Base-by-base conservation (phyloP, 2,113 vertebrate species). In the Pao palembangensis region DNA sequence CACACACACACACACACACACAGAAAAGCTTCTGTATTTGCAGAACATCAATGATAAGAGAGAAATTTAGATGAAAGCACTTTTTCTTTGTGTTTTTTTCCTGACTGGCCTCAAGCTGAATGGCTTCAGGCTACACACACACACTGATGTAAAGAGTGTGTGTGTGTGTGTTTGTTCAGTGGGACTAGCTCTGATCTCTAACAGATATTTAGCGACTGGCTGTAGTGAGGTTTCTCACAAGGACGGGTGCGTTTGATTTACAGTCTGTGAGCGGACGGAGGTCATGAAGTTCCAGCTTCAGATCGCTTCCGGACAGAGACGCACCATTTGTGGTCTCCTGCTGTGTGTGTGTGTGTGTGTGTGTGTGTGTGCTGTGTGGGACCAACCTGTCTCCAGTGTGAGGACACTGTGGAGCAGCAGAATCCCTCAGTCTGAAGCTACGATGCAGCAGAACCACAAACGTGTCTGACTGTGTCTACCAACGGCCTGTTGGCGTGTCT, bases 21-120 rank as follows among this genome's bases (percentile, higher is more conserved):
- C 64, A 76, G n/a, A n/a, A n/a, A n/a, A n/a, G 68, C 49, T 16
- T 64, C 6, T 74, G 70, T 83, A 71, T 81, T 76, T 77, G 59
- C 42, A 77, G 78, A 81, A 68, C 64, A 54, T 61, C 8, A 50
- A 61, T 75, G 81, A 83, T 85, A 52, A 83, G 81, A 83, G 60
- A 81, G 80, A 81, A 85, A 85, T 83, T 79, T 85, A 85, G 80
- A 85, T 85, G 80, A 85, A 85, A 85, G 78, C 66, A 18, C 3
- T 17, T 83, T 71, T 77, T 75, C 69, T 79, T 73, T 55, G 31
- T 62, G 34, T 54, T 72, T 69, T 70, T 61, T 55, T 69, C 20
- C 28, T 11, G 17, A 53, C 75, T 81, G 38, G 76, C 78, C 80
- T 79, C n/a, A 6, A 80, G 81, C 74, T 51, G 58, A 81, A 83